These are phyloP conservation scores for Lindbergichthys nudifrons DNA, from an alignment of 2,797 vertebrate species.

Conservation along the genomic window DNA sequence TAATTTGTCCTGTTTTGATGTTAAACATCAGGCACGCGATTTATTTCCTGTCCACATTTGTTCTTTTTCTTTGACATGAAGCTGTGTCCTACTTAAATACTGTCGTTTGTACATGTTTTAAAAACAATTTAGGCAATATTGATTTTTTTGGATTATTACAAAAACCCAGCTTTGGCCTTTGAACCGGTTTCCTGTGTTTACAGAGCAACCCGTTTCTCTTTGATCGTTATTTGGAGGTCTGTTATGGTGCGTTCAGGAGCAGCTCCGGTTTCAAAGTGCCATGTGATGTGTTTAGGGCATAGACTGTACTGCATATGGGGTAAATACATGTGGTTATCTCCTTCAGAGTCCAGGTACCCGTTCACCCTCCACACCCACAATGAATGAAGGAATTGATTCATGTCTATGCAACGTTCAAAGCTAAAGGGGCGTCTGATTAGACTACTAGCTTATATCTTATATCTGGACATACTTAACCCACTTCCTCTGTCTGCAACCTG, in stretches of 20 bases:
- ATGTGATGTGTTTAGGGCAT: not conserved
- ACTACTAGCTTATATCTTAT: slow-evolving; percentile 57
- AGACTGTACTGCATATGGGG: not conserved
- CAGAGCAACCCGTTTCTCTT: slow-evolving; percentile 37
- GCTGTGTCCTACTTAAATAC: not conserved
- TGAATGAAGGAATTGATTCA: not conserved
- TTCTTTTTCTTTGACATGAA: not conserved
- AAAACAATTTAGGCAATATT: slow-evolving; percentile 11
- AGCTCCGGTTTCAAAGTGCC: slow-evolving; percentile 1
- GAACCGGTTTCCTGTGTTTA: slow-evolving; percentile 50
- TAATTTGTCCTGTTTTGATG: slow-evolving; percentile 13
- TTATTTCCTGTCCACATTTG: not conserved
- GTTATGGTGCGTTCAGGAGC: slow-evolving; percentile 59
- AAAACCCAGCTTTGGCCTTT: slow-evolving; percentile 35
- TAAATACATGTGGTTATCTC: not conserved
- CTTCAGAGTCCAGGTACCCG: not conserved
- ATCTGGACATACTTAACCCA: slow-evolving; percentile 60
- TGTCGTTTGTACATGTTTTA: not conserved
- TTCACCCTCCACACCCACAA: slow-evolving; percentile 4
- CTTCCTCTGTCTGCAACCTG: slow-evolving; percentile 43
- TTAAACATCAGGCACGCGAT: not conserved
- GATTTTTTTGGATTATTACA: slow-evolving; percentile 1
- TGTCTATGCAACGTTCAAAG: not conserved
- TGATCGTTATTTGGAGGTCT: slow-evolving; percentile 33
- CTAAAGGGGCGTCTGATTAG: slow-evolving; percentile 45